Base-by-base conservation (phyloP, 2,888 invertebrate genomes). In the Diadegma fenestrale region DNA sequence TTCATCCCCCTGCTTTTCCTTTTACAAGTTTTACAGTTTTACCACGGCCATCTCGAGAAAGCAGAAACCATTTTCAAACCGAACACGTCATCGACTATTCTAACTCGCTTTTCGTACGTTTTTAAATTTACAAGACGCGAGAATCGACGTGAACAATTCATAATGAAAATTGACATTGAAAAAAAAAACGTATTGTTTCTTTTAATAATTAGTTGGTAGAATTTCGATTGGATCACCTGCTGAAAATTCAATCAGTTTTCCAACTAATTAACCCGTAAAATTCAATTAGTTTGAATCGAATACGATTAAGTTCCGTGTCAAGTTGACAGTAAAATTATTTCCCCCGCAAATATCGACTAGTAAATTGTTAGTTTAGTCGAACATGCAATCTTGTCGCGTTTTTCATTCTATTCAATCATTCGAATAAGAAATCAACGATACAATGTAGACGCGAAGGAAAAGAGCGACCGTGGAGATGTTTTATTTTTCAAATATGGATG, bases 81-180 rank as follows among this genome's bases (percentile, higher is more conserved):
- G n/a, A 37, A 61, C 41, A 51, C 64, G 63, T 51, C 51, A 80
- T 80, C 72, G 41, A 77, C 64, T 19, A 33, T 43, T 8, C 66
- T 37, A 19, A 22, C n/a, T 30, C 17, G 19, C 12, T 14, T 58
- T 54, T 54, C 12, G 22, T 22, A 54, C 12, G 19, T 54, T 19
- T 22, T 10, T 22, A 0, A 26, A 54, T 12, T 33, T 33, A 33
- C 33, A 5, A 33, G 33, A 33, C 33, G 3, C 33, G 33, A 2
- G 33, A 33, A 33, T 33, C 12, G 5, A 58, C 22, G 3, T 58
- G 19, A 58, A 58, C 0, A 26, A 26, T 26, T 19, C 2, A 14
- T 26, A 1, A 26, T 5, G 2, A n/a, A 48, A 48, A 48, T 54
- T 54, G 0, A 26, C 8, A n/a, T 54, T 0, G 2, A 22, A 54